phyloP scores from a whole-genome alignment of 2,113 vertebrate genomes.

The Aptenodytes forsteri region DNA sequence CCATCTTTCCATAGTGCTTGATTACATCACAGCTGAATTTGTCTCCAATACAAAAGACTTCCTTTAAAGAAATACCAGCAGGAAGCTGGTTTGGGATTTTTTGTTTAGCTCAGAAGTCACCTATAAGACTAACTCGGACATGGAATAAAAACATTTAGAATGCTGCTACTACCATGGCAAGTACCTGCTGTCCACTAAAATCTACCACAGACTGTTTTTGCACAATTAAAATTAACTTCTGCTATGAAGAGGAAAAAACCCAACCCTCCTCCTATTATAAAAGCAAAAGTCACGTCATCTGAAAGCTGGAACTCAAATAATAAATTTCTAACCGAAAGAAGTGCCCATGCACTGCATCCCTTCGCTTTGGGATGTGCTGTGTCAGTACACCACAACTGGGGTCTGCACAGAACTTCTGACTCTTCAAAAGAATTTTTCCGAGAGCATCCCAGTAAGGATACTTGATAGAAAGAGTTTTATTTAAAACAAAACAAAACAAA shows the following conservation, averaged over 20 bases:
- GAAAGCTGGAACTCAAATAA: background rate
- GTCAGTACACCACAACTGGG: background rate
- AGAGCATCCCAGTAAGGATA: background rate
- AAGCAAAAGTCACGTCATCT: background rate
- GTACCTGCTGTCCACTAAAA: background rate
- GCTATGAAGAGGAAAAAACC: background rate
- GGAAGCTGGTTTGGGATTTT: background rate
- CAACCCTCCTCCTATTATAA: background rate
- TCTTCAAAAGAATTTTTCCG: background rate
- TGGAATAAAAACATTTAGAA: background rate
- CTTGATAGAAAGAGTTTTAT: background rate
- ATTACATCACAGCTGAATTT: background rate
- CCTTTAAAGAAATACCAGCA: background rate
- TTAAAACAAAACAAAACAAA: background rate
- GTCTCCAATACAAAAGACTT: background rate
- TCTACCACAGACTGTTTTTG: background rate
- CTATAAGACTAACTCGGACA: background rate
- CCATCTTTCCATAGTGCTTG: background rate
- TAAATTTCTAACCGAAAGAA: background rate
- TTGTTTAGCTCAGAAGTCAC: background rate
- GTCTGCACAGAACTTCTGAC: background rate
- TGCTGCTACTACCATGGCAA: background rate
- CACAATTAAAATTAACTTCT: background rate
- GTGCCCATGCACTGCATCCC: background rate
- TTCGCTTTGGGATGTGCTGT: background rate